Evolutionary conservation across 2,888 invertebrate species (phyloP).

Genomic region (Kuschelorhynchus macadamiae): DNA sequence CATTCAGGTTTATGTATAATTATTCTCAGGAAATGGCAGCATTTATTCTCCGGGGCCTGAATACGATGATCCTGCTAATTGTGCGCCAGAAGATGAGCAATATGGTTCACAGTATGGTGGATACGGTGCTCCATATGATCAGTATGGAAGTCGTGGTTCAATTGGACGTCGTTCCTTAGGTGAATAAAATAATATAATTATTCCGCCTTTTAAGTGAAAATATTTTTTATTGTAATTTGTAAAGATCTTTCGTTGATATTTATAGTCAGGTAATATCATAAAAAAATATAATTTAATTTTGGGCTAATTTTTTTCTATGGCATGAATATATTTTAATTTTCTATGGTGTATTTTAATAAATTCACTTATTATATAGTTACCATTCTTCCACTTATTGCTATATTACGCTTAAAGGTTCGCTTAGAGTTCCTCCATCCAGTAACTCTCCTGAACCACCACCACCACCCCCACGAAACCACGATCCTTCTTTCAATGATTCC

Average conservation of each 20-base stretch:
- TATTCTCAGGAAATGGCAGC: slow-evolving; percentile 79
- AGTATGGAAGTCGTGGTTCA: slow-evolving; percentile 89
- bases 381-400: too few species aligned
- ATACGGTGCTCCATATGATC: slow-evolving; percentile 90
- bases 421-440: slow-evolving; percentile 73
- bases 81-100: slow-evolving; percentile 92
- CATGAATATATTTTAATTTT: too few species aligned
- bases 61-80: slow-evolving; percentile 94
- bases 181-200: slow-evolving; percentile 5
- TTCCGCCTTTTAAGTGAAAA: slow-evolving; percentile 56
- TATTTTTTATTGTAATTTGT: too few species aligned
- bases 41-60: slow-evolving; percentile 89
- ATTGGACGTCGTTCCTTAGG: slow-evolving; percentile 72
- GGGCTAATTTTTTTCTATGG: too few species aligned
- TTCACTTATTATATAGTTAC: too few species aligned
- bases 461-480: slow-evolving; percentile 88
- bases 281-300: too few species aligned
- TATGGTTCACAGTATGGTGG: slow-evolving; percentile 88
- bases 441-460: slow-evolving; percentile 76
- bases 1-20: too few species aligned
- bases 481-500: slow-evolving; percentile 90
- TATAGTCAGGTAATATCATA: too few species aligned
- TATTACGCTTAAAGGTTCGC: too few species aligned
- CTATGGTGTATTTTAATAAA: too few species aligned
- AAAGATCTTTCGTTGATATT: too few species aligned